Base-by-base conservation (phyloP, 2,888 invertebrate genomes). In the Meiosimyza platycephala region DNA sequence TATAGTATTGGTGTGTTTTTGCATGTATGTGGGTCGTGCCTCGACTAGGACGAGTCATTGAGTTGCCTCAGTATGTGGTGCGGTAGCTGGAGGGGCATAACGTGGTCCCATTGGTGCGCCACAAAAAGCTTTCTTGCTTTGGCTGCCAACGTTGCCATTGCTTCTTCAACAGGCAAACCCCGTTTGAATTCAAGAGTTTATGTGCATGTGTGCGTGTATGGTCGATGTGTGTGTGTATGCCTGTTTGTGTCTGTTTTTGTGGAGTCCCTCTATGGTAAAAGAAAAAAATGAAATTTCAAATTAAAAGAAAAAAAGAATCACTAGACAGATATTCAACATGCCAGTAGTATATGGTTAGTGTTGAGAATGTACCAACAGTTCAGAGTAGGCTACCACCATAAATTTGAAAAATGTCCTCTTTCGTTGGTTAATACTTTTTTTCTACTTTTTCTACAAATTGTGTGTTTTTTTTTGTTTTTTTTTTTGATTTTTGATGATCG, bases 31-130 rank as follows among this genome's bases (percentile, higher is more conserved):
- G 76, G 75, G 75, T 75, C 69, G 75, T 52, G 65, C 64, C 52
- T 68, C 57, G 57, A 11, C 63, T 33, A 28, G 22, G 16, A 15
- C 18, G 50, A 16, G 16, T 15, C 75, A 74, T 55, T 72, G 71
- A 48, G n/a, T 47, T 12, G 51, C 28, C 33, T 57, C 50, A 69
- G 67, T 67, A 60, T 75, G 63, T 68, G 60, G 65, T 54, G 76
- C 77, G 78, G 68, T 75, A 72, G 74, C 75, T 80, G 80, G 81
- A 81, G 86, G 85, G 84, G 85, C 85, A 87, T 85, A 87, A 86
- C 86, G 86, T 85, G 87, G 86, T 87, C 84, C 86, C 83, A 87
- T 87, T 87, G 87, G 87, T 87, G 87, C 86, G 87, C 87, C 87
- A 81, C 87, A 87, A 86, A 86, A 87, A 87, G 85, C 86, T 86